Evolutionary conservation across 2,888 invertebrate genomes (phyloP), one percentile per base, ranked within the genome.

Genomic region (Idaea straminata): DNA sequence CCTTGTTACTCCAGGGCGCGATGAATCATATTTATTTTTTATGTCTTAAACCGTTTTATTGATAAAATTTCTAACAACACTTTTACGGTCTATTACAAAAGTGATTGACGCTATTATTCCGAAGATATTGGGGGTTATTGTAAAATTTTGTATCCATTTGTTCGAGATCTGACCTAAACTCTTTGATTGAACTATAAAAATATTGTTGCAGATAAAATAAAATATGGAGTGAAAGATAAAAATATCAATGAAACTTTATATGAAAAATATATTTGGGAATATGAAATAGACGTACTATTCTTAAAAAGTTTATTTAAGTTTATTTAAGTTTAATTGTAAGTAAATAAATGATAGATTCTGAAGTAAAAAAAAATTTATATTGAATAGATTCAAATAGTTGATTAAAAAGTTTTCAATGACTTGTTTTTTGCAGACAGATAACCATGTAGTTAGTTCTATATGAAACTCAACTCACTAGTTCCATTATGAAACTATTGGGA

Each of bases 1-100:
- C 69, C 70, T 70, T 69, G 68, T 73, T 71, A 70, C 65, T 69
- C 66, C 61, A 60, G 64, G 47, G 10, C 47, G 47, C 47, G 47
- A 47, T 47, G 47, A 47, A 47, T 47, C 47, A 47, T 47, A 13
- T 47, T 47, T 47, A 47, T 47, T 13, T 47, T 47, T 47, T 47
- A 47, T 47, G 47, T 47, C 47, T 47, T 47, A 13, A 47, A 47
- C 13, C 47, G 13, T 47, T 25, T 47, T 47, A 47, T 47, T 47
- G 47, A 47, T 47, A 47, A 47, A 47, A 47, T 47, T 47, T 47
- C 6, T 47, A 7, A 47, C 10, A 47, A 47, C 47, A 47, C 13
- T 47, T 36, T 47, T 6, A 47, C 47, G 10, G 47, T 47, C 47
- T 47, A 47, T 47, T 47, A 13, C 47, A 47, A 47, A 47, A 47